Percentiles rank a stretch among this genome's conserved stretches.
Conservation (phyloP, 1,140 invertebrate genomes). For the Brachionus paranguensis region DNA sequence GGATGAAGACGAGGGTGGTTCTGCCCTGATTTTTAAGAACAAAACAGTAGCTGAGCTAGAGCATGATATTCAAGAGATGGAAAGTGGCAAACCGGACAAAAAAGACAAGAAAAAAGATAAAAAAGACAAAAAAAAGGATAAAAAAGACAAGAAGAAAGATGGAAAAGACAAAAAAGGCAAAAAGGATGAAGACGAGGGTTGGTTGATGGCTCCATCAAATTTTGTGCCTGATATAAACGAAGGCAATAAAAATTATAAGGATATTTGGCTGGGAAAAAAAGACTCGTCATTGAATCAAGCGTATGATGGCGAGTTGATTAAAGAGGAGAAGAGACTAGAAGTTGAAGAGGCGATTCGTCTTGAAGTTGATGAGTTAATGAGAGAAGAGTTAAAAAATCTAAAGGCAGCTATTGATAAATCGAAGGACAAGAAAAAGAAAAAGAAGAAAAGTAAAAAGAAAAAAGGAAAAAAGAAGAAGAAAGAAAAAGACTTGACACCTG, state of each 20-base stretch:
- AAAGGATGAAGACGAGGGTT: constrained; percentile 56
- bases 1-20: constrained; percentile 79
- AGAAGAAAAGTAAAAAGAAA: constrained; percentile 57
- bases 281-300: constrained; percentile 63
- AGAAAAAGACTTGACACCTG: constrained; percentile 89
- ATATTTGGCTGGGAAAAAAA: constrained; percentile 71
- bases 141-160: constrained; percentile 42
- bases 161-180: constrained; percentile 50
- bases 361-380: constrained; percentile 76
- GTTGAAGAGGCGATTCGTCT: constrained; percentile 76
- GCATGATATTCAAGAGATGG: constrained; percentile 51
- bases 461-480: constrained; percentile 64
- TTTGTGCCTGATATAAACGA: constrained; percentile 50
- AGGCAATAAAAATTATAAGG: constrained; percentile 40
- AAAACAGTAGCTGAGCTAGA: constrained; percentile 55
- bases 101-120: constrained; percentile 47
- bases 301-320: constrained; percentile 70
- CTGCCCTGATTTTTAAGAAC: constrained; percentile 68
- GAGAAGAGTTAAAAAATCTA: constrained; percentile 71
- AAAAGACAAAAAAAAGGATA: constrained; percentile 48
- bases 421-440: constrained; percentile 52
- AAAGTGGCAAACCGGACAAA: constrained; percentile 46
- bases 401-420: constrained; percentile 59
- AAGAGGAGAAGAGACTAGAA: constrained; percentile 71
- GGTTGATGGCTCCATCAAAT: constrained; percentile 54